Conservation (phyloP, 2,888 invertebrate genomes). For the Cheilosia variabilis region DNA sequence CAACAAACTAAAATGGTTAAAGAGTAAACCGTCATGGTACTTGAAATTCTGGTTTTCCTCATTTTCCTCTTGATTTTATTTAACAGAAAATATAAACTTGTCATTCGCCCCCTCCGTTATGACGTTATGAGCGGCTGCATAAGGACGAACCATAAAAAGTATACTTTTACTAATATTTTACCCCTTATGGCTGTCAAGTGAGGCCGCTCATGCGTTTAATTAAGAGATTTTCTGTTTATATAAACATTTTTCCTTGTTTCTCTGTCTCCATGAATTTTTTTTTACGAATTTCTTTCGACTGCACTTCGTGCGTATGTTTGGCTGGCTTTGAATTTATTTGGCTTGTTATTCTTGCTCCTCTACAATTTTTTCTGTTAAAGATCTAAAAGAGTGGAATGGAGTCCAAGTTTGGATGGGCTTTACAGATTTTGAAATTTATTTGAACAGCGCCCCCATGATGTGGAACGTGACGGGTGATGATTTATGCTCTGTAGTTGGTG, state of each 20-base stretch:
- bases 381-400: slow-evolving; percentile 2
- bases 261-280: slow-evolving; percentile 31
- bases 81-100: slow-evolving; percentile 9
- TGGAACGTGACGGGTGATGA: slow-evolving; percentile 56
- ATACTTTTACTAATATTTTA: slow-evolving; percentile 61
- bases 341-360: neutral
- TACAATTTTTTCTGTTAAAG: neutral
- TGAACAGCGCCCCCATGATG: slow-evolving; percentile 42
- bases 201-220: slow-evolving; percentile 70
- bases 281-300: neutral
- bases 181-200: slow-evolving; percentile 60
- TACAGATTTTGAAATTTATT: slow-evolving; percentile 67
- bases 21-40: no score
- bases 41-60: slow-evolving; percentile 26
- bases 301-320: slow-evolving; percentile 13
- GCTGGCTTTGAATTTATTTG: slow-evolving; percentile 23
- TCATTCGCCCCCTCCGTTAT: neutral
- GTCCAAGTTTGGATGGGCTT: slow-evolving; percentile 53
- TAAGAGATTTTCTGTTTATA: slow-evolving; percentile 58
- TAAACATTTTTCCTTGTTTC: slow-evolving; percentile 3
- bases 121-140: neutral
- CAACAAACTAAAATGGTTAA: slow-evolving; percentile 67
- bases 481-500: slow-evolving; percentile 23
- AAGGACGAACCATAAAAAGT: slow-evolving; percentile 14
- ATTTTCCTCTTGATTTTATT: slow-evolving; percentile 16